Percentiles rank a stretch among this genome's conserved stretches.
These are phyloP conservation scores for Telenomus remus DNA, from an alignment of 1,140 invertebrate genomes.

Conservation along the genomic window DNA sequence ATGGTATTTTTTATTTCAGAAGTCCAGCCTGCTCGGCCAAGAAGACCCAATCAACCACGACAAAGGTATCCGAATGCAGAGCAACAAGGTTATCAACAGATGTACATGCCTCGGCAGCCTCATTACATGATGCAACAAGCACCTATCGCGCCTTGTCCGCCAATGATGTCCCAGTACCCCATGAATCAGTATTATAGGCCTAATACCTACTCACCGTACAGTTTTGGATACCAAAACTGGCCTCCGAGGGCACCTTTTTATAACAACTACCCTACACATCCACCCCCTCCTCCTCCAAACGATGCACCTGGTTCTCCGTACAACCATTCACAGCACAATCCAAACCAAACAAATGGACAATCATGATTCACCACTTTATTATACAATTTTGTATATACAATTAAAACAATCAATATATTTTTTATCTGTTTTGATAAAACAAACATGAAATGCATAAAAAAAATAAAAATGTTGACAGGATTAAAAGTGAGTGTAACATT, in stretches of 20 bases:
- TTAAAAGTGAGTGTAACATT: not conserved
- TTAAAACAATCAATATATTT: no score
- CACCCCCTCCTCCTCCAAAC: not conserved
- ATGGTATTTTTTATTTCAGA: not conserved
- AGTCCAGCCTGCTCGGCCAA: conserved; percentile 52
- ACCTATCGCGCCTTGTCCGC: not conserved
- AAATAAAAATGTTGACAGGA: not conserved
- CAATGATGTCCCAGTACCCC: not conserved
- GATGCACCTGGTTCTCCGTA: not conserved
- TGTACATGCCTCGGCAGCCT: not conserved
- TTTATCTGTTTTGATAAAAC: no score
- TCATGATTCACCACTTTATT: no score
- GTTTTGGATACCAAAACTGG: conserved; percentile 21
- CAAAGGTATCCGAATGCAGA: not conserved
- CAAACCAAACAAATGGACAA: no score
- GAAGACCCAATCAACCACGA: not conserved
- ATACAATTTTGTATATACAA: no score
- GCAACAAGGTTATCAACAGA: not conserved
- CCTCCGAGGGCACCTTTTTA: conserved; percentile 23
- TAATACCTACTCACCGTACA: not conserved
- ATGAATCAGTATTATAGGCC: conserved; percentile 1
- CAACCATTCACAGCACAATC: no score
- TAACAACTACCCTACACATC: conserved; percentile 5
- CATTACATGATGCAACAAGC: conserved; percentile 1
- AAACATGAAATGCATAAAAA: not conserved